Evolutionary conservation across 2,797 vertebrate genomes (phyloP), one percentile per base, ranked within the genome.

Genomic region (Melanotaenia trifasciata): DNA sequence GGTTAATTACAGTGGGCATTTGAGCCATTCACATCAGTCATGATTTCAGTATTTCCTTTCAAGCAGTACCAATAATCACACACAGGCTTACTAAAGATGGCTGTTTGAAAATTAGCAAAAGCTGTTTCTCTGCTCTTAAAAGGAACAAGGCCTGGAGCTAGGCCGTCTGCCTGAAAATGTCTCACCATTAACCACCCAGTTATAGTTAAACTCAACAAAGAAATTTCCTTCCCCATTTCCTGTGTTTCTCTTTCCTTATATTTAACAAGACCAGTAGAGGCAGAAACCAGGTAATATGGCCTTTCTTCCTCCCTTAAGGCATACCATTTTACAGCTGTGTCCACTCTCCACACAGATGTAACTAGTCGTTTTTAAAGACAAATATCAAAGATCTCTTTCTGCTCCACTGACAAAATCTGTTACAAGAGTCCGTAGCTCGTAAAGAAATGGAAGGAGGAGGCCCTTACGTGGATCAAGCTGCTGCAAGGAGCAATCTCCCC

Each of bases 361-460:
- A 84, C 77, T 40, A 51, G 54, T 72, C 63, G 59, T 69, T 83
- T 83, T 87, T 81, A 76, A 87, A 89, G 87, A 82, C 51, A 84
- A 85, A 89, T 91, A 90, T 92, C 78, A 93, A 92, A 94, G 83
- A 84, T 79, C 62, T 80, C 61, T 80, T 89, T 89, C 87, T 87
- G 87, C 88, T 86, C 70, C 54, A 82, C 84, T 69, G 24, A 87
- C 86, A 84, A 79, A 89, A 85, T 68, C 59, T 79, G 79, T 86
- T 87, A 87, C 83, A 81, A 78, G 77, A 81, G 66, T 28, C 84
- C 67, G 61, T 60, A 28, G 82, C 86, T 91, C 12, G 38, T 89
- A 89, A 91, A 90, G 73, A 74, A 65, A 69, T 28, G 59, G 71
- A 51, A 38, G 84, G 80, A 72, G 71, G 78, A 70, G 78, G 78